Conservation (phyloP, 2,797 vertebrate species). For the Xenopus petersii region DNA sequence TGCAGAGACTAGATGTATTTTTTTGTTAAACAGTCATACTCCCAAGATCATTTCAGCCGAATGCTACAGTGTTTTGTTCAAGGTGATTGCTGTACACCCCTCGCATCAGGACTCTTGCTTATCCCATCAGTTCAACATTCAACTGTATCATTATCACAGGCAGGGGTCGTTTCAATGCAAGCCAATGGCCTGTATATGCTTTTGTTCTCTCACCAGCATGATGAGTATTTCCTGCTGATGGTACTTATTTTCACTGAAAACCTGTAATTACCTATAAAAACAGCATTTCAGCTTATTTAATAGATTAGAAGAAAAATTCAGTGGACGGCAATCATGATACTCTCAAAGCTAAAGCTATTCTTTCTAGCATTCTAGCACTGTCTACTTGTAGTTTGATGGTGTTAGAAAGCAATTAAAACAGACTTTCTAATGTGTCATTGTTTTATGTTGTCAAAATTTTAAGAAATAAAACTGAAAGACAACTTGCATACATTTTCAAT, state of each 20-base stretch:
- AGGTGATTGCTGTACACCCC: conserved; percentile 46
- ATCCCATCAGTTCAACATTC: conserved; percentile 36
- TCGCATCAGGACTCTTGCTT: conserved; percentile 43
- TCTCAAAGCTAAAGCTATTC: neutral
- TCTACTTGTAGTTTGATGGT: too few species aligned
- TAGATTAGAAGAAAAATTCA: conserved; percentile 58
- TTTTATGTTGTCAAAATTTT: too few species aligned
- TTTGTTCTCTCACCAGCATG: conserved; percentile 55
- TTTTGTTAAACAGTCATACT: conserved; percentile 41
- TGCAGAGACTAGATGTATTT: neutral
- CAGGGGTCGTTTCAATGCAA: conserved; percentile 58
- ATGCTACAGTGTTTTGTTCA: conserved; percentile 38
- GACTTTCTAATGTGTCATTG: too few species aligned
- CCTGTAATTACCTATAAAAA: conserved; percentile 64
- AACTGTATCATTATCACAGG: conserved; percentile 63
- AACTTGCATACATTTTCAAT: too few species aligned
- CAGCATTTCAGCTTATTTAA: conserved; percentile 59
- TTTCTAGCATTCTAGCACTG: too few species aligned
- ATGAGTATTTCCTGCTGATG: conserved; percentile 49
- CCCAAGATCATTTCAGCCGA: conserved; percentile 42
- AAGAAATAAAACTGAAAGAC: too few species aligned
- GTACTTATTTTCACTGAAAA: conserved; percentile 63
- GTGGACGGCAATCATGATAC: conserved; percentile 48
- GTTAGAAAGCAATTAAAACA: too few species aligned
- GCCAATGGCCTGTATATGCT: conserved; percentile 38